phyloP scores from a whole-genome alignment of 2,888 invertebrate genomes.

The Drosophila yooni region DNA sequence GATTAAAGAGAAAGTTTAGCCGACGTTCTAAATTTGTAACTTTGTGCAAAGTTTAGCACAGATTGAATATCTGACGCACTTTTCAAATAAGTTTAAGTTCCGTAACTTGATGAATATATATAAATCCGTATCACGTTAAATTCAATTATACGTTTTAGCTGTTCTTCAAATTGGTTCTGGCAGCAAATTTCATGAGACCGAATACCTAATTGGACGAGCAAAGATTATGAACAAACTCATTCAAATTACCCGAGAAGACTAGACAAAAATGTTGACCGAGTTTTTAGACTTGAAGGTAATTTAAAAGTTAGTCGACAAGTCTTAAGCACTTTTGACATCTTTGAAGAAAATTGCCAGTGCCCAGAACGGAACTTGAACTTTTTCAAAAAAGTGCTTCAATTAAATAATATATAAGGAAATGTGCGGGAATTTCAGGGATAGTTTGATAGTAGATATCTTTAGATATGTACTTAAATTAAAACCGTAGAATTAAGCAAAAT shows the following conservation, averaged over 20 bases:
- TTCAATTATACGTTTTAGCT: conserved; percentile 13
- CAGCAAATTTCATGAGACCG: not conserved
- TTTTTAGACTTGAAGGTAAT: conserved; percentile 51
- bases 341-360: conserved; percentile 33
- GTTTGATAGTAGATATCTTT: not conserved
- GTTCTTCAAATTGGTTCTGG: conserved; percentile 6
- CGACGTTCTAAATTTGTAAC: conserved; percentile 23
- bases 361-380: not conserved
- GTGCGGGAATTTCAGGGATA: conserved; percentile 40
- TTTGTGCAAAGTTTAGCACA: conserved; percentile 19
- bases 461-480: not conserved
- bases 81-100: not conserved
- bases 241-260: conserved; percentile 29
- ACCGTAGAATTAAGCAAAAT: not conserved
- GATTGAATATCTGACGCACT: conserved; percentile 5
- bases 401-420: not conserved
- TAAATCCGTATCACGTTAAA: not conserved
- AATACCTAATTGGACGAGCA: conserved; percentile 4
- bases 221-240: conserved; percentile 22
- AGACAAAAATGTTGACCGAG: conserved; percentile 47
- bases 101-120: conserved; percentile 14
- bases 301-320: conserved; percentile 61
- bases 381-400: not conserved
- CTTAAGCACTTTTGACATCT: conserved; percentile 56
- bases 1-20: conserved; percentile 24